Evolutionary conservation across 2,113 vertebrate species (phyloP), one percentile per base, ranked within the genome.

Genomic region (Pavo muticus): DNA sequence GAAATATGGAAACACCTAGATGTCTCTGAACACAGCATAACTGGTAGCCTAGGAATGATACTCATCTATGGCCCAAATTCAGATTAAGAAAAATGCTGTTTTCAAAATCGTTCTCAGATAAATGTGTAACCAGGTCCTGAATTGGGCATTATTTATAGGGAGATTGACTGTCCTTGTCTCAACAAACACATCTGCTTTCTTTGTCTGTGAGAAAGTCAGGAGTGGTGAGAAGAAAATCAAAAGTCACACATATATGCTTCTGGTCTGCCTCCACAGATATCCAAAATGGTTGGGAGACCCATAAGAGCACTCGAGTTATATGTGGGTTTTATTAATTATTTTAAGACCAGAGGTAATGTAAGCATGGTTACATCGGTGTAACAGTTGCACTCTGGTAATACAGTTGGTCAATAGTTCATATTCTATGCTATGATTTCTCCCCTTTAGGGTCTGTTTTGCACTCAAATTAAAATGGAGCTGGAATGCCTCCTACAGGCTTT

Each of bases 401-500:
- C 11, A 29, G 24, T 29, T 83, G 84, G 59, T 32, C 29, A 87
- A 65, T 44, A 93, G 83, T 21, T 16, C 35, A 11, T 25, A 11
- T 32, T 70, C 71, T 71, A 1, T 8, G 12, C 10, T 6, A 37
- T 12, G 11, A 45, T 70, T 84, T 67, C 10, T 23, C 9, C 27
- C 10, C 15, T 80, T 67, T 10, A 59, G 18, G 19, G 3, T 27
- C 61, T 73, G 10, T 27, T 79, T 83, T 68, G 64, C 18, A 50
- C 19, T 27, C 39, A 74, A 59, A 35, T 45, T 89, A 94, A 90
- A 87, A 71, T 91, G 64, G 65, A 94, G 56, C 45, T 90, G 84
- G 73, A 64, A 68, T 94, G 95, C 94, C 95, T 94, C 95, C 91
- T 94, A 25, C 87, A 90, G 96, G 68, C 47, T 91, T 65, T 68